Percentiles rank a stretch among this genome's conserved stretches.
Evolutionary conservation across 2,797 vertebrate species (phyloP).

Genomic region (Orestias chungarensis): DNA sequence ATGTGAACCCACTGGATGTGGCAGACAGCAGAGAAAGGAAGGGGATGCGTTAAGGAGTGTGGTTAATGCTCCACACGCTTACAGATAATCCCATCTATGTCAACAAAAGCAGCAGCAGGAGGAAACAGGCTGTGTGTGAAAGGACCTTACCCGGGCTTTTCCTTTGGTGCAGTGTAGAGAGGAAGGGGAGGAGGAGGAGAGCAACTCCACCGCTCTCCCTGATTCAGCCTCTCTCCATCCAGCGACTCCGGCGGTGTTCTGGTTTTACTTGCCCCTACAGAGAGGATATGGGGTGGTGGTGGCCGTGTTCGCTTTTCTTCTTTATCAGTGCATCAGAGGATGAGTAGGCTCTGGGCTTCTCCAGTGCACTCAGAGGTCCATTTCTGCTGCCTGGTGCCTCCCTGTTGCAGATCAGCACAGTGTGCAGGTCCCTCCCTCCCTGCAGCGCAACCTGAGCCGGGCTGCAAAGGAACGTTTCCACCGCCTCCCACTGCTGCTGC

Average conservation of each 20-base stretch:
- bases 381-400: slow-evolving; percentile 52
- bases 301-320: slow-evolving; percentile 29
- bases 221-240: slow-evolving; percentile 80
- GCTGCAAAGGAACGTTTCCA: slow-evolving; percentile 48
- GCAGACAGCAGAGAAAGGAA: background rate
- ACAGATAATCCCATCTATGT: slow-evolving; percentile 6
- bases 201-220: slow-evolving; percentile 77
- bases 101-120: slow-evolving; percentile 8
- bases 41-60: slow-evolving; percentile 9
- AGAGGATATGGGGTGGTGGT: background rate
- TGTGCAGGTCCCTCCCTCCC: slow-evolving; percentile 60
- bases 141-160: slow-evolving; percentile 77
- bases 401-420: slow-evolving; percentile 59
- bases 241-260: slow-evolving; percentile 54
- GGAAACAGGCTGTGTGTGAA: slow-evolving; percentile 19
- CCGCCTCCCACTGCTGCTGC: slow-evolving; percentile 31
- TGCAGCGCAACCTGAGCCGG: slow-evolving; percentile 79
- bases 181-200: slow-evolving; percentile 50
- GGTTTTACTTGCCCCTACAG: slow-evolving; percentile 31
- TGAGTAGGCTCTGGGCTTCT: slow-evolving; percentile 24
- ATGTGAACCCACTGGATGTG: background rate
- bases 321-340: slow-evolving; percentile 46
- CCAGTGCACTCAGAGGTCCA: slow-evolving; percentile 34
- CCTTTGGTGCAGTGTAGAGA: slow-evolving; percentile 77
- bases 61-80: slow-evolving; percentile 21